Evolutionary conservation across 1,140 invertebrate species (phyloP), one percentile per base, ranked within the genome.

Genomic region (Drosophila rufa): DNA sequence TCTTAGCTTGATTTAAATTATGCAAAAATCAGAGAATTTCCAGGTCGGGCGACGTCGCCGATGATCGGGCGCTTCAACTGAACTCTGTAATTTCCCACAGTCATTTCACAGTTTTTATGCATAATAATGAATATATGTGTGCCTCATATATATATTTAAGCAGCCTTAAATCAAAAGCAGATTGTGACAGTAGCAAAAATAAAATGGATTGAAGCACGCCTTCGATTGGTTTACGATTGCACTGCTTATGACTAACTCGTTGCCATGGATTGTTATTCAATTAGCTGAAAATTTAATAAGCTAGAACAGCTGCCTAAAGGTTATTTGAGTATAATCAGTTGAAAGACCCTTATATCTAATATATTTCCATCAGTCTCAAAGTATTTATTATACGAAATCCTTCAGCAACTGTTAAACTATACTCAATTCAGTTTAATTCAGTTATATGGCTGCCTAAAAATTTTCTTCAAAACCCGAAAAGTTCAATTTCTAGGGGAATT

Each of bases 1-100:
- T 48, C 19, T 43, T 8, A 50, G 12, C 36, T 56, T 1, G 11
- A 55, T 17, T 46, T 59, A n/a, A 38, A 76, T 42, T 66, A 66
- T 76, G 53, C 53, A 66, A 58, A 48, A 51, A 55, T 46, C 42
- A 51, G 15, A 36, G 46, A 75, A 66, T 57, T 76, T 69, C 40
- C 50, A 73, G 78, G 67, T 80, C 76, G 79, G 59, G 78, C 48
- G 69, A 85, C 64, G 56, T 68, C 67, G 67, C 71, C 77, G 78
- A 61, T 59, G 38, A 43, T 59, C 42, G 25, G 45, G 51, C 36
- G 43, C 59, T 76, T 73, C 59, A 19, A 38, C 51, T 57, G 48
- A 73, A 74, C 51, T 45, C 56, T 57, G 76, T 80, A 60, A 48
- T 74, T 86, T 86, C 84, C 83, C 83, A 86, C 36, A 56, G 36